These are phyloP conservation scores for Erynnis tages DNA, from an alignment of 2,888 invertebrate species.

Conservation along the genomic window DNA sequence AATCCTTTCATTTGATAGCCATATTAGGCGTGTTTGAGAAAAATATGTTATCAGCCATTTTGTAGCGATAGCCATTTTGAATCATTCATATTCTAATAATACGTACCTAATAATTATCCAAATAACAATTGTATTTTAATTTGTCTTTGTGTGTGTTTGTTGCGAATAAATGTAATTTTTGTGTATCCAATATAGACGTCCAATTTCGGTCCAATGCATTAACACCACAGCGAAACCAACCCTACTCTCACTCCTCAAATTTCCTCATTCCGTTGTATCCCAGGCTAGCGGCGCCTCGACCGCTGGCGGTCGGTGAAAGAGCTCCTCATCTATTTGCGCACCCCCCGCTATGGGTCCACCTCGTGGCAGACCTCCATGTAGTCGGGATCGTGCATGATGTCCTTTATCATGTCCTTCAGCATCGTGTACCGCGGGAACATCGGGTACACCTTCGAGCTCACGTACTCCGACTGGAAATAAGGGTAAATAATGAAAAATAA, in stretches of 20 bases:
- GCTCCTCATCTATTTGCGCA: conserved; percentile 78
- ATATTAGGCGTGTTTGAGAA: too few relatives aligned
- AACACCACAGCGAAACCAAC: neutral
- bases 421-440: conserved; percentile 97
- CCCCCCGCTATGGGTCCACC: conserved; percentile 87
- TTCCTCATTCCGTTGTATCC: conserved; percentile 7
- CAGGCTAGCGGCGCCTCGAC: conserved; percentile 68
- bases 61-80: too few relatives aligned
- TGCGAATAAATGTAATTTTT: too few relatives aligned
- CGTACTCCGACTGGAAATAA: conserved; percentile 90
- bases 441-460: conserved; percentile 95
- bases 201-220: too few relatives aligned
- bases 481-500: neutral
- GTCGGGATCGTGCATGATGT: conserved; percentile 96
- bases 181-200: too few relatives aligned
- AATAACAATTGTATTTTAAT: too few relatives aligned
- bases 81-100: too few relatives aligned
- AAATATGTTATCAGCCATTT: too few relatives aligned
- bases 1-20: too few relatives aligned
- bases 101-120: too few relatives aligned
- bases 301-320: conserved; percentile 72
- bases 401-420: conserved; percentile 98
- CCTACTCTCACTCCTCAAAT: too few relatives aligned
- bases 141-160: too few relatives aligned
- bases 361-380: conserved; percentile 98